Conservation (phyloP, 1,140 invertebrate genomes). For the Zaprionus tsacasi region DNA sequence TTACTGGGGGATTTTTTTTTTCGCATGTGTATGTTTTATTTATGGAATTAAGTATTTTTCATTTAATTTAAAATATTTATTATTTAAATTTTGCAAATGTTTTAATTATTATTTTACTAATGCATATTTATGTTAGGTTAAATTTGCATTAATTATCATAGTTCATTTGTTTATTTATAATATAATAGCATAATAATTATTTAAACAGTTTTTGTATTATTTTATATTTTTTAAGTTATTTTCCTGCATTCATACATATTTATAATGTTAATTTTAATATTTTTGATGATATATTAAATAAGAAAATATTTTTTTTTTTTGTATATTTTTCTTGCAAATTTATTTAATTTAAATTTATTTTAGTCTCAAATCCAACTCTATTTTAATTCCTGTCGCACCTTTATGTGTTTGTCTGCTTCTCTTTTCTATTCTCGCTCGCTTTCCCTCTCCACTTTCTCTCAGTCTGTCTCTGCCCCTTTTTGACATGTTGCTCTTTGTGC, state of each 20-base stretch:
- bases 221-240: neutral
- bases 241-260: neutral
- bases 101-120: neutral
- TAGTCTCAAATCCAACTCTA: neutral
- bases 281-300: neutral
- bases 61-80: neutral
- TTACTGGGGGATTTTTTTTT: neutral
- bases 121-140: neutral
- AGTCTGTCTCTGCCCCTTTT: neutral
- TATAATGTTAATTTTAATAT: neutral
- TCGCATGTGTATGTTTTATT: no score
- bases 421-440: neutral
- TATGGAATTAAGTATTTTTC: no score
- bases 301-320: neutral
- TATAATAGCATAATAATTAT: neutral
- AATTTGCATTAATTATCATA: neutral
- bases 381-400: neutral
- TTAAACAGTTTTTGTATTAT: neutral
- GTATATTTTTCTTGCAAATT: neutral
- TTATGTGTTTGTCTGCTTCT: neutral
- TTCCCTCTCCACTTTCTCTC: neutral
- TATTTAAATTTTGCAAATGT: neutral
- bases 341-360: neutral
- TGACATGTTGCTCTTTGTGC: constrained; percentile 6
- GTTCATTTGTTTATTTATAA: neutral